Percentiles rank a stretch among this genome's conserved stretches.
phyloP scores from a whole-genome alignment of 2,888 invertebrate genomes.

The Idaea dimidiata region DNA sequence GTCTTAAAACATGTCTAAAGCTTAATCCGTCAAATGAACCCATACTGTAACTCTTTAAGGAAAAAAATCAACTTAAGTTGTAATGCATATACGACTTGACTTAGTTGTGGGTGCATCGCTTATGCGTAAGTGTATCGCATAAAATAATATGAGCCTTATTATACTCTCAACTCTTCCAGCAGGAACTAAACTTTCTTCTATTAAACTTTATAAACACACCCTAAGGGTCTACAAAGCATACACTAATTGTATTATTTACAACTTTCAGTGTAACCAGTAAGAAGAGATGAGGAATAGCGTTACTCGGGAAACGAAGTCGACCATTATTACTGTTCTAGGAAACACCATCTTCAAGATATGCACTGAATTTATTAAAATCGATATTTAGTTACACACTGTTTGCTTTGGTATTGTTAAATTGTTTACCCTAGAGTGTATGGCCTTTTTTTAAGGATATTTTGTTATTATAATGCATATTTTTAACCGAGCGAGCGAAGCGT shows the following conservation, averaged over 20 bases:
- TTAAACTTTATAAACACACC: constrained; percentile 17
- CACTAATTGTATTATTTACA: constrained; percentile 63
- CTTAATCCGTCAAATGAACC: background rate
- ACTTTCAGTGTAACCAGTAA: constrained; percentile 48
- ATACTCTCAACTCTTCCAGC: background rate
- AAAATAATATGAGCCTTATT: too few relatives aligned
- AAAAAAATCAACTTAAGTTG: too few relatives aligned
- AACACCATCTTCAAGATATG: constrained; percentile 4
- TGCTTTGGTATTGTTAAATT: background rate
- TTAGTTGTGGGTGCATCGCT: too few relatives aligned
- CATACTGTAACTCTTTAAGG: background rate
- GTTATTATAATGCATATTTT: too few relatives aligned
- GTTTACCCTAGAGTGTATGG: too few relatives aligned
- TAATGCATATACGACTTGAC: too few relatives aligned
- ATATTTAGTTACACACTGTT: constrained; percentile 7
- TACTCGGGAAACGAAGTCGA: constrained; percentile 43
- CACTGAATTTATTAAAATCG: background rate
- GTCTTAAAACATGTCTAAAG: background rate
- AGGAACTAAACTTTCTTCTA: too few relatives aligned
- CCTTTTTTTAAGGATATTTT: too few relatives aligned
- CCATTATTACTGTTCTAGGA: constrained; percentile 27
- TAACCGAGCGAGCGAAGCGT: too few relatives aligned
- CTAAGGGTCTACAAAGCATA: constrained; percentile 29
- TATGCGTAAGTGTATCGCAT: too few relatives aligned
- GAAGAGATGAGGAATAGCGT: constrained; percentile 53